These are phyloP conservation scores for Oscheius sp. DNA, from an alignment of 2,888 invertebrate species.

Conservation along the genomic window DNA sequence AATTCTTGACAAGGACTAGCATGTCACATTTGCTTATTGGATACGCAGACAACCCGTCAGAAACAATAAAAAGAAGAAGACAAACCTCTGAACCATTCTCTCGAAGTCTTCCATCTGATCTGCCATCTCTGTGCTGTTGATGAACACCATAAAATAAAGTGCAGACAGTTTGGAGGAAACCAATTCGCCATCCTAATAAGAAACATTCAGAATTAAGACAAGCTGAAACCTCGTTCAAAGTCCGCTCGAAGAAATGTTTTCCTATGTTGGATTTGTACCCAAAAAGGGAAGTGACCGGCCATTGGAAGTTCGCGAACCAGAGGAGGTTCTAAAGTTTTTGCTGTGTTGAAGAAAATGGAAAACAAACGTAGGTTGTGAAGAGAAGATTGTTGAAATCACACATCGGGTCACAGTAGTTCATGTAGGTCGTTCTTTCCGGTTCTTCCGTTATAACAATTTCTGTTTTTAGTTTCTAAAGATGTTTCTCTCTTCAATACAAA, in stretches of 20 bases:
- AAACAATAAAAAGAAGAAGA: no score
- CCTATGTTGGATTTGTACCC: conserved; percentile 60
- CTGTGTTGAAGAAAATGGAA: neutral
- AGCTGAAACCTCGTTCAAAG: conserved; percentile 5
- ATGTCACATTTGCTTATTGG: no score
- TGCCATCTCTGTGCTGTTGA: conserved; percentile 47
- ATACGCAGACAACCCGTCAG: no score
- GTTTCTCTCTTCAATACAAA: neutral
- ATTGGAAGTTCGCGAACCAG: conserved; percentile 41
- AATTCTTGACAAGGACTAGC: no score
- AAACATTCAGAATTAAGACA: neutral
- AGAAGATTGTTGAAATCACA: conserved; percentile 58
- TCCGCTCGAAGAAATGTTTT: conserved; percentile 55
- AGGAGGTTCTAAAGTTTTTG: conserved; percentile 14
- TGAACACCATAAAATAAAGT: conserved; percentile 59
- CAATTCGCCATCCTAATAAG: conserved; percentile 34
- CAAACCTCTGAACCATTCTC: conserved; percentile 37
- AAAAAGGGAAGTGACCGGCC: conserved; percentile 48
- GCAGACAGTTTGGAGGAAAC: conserved; percentile 47
- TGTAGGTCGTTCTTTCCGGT: conserved; percentile 44
- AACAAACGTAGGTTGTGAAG: conserved; percentile 44
- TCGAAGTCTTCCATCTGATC: conserved; percentile 53
- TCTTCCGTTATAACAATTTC: conserved; percentile 31
- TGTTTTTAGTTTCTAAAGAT: conserved; percentile 21
- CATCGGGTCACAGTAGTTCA: conserved; percentile 53